Conservation (phyloP, 2,113 vertebrate genomes). For the Corynorhinus townsendii region DNA sequence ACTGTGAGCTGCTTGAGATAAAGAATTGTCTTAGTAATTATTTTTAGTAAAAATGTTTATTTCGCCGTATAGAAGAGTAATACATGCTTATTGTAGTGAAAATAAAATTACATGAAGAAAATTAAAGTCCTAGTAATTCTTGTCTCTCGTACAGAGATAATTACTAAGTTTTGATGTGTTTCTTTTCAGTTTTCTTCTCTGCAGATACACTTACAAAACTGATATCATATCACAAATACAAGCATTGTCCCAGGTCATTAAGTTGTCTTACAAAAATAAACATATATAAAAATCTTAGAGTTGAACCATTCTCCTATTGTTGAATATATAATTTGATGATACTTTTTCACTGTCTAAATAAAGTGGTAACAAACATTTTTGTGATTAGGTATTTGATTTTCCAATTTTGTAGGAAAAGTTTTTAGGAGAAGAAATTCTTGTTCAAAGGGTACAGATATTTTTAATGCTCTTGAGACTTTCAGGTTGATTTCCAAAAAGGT, state of each 20-base stretch:
- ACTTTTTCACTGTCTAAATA: slow-evolving; percentile 14
- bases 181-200: slow-evolving; percentile 23
- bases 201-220: background rate
- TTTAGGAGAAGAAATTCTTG: slow-evolving; percentile 1
- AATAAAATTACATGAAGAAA: slow-evolving; percentile 13
- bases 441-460: background rate
- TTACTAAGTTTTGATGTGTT: slow-evolving; percentile 13
- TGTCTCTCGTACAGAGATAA: background rate
- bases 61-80: background rate
- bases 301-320: background rate
- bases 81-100: background rate
- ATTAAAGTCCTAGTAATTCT: background rate
- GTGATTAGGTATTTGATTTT: slow-evolving; percentile 25
- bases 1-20: background rate
- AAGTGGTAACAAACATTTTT: slow-evolving; percentile 11
- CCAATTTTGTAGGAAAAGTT: background rate
- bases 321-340: background rate
- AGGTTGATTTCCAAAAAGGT: slow-evolving; percentile 1
- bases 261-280: slow-evolving; percentile 5
- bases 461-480: slow-evolving; percentile 3
- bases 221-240: background rate
- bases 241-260: background rate
- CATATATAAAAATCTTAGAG: background rate
- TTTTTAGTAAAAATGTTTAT: background rate
- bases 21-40: background rate